Evolutionary conservation across 2,113 vertebrate genomes (phyloP), one percentile per base, ranked within the genome.

Genomic region (Microcebus jonahi): DNA sequence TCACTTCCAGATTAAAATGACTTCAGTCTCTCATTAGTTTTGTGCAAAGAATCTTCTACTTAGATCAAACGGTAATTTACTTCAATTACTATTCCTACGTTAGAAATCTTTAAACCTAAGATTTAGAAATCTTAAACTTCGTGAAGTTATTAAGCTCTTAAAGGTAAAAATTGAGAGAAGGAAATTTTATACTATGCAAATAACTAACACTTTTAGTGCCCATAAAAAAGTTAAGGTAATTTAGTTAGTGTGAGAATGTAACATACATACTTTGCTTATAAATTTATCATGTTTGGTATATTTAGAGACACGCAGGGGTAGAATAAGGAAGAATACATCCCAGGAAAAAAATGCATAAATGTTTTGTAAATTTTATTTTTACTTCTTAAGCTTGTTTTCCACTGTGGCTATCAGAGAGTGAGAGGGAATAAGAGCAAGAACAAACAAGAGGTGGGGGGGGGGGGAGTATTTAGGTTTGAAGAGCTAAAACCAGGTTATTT

Each of bases 41-140:
- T 94, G 73, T 61, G 91, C 91, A 98, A 97, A 96, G 80, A 31
- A 27, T 83, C 20, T 96, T 96, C 97, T 96, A 77, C 84, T 97
- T 96, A 98, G 91, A 98, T 97, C 84, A 81, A 94, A 96, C 67
- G 94, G 55, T 93, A 96, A 94, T 92, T 85, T 53, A 76, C 61
- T 98, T 84, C 97, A 97, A 97, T 75, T 97, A 97, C 95, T 97
- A 91, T 81, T 97, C 67, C 75, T 59, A 86, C 61, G 88, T 89
- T 95, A 96, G 45, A 93, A 94, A 98, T 95, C 97, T 97, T 96
- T 91, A 82, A 96, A 86, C 21, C 8, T 65, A 39, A 96, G 18
- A 83, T 87, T 79, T 73, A 94, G 39, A 81, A 61, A 88, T 48
- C 61, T 45, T 84, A 95, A 84, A 75, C 39, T 55, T 82, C 34